These are phyloP conservation scores for Epicampocera succincta DNA, from an alignment of 2,888 invertebrate species.

Conservation along the genomic window DNA sequence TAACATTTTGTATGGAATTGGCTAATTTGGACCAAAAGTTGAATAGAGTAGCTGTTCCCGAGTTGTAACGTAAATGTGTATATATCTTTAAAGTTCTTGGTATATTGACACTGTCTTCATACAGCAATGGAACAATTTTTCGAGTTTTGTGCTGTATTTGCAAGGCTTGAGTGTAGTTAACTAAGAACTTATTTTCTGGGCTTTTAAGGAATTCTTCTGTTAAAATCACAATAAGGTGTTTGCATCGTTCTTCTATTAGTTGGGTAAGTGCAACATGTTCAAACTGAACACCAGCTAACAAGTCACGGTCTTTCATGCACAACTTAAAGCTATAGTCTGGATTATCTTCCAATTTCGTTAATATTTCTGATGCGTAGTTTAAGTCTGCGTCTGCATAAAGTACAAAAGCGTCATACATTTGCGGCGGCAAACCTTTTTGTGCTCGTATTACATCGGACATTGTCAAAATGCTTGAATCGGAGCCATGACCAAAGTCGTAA, in stretches of 20 bases:
- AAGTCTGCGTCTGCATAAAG: slow-evolving; percentile 89
- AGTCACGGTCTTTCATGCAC: slow-evolving; percentile 88
- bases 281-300: slow-evolving; percentile 87
- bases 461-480: slow-evolving; percentile 79
- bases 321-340: slow-evolving; percentile 84
- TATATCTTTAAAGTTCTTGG: slow-evolving; percentile 87
- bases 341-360: slow-evolving; percentile 84
- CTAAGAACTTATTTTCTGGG: slow-evolving; percentile 88
- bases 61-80: slow-evolving; percentile 84
- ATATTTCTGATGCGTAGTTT: slow-evolving; percentile 86
- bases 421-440: slow-evolving; percentile 82
- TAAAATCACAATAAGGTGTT: slow-evolving; percentile 89
- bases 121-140: slow-evolving; percentile 88
- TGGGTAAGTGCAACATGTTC: slow-evolving; percentile 88
- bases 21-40: slow-evolving; percentile 88
- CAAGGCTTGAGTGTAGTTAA: slow-evolving; percentile 90
- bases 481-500: slow-evolving; percentile 70
- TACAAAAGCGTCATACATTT: slow-evolving; percentile 90
- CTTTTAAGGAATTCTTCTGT: slow-evolving; percentile 90
- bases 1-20: slow-evolving; percentile 81
- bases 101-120: slow-evolving; percentile 84
- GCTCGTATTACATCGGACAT: slow-evolving; percentile 83
- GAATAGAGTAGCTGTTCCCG: slow-evolving; percentile 83
- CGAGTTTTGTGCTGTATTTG: slow-evolving; percentile 86
- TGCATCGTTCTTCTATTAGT: slow-evolving; percentile 89